A percentile compares a stretch with the other conserved stretches of the same genome.
Conservation (phyloP, 2,113 vertebrate species). For the Lathamus discolor region DNA sequence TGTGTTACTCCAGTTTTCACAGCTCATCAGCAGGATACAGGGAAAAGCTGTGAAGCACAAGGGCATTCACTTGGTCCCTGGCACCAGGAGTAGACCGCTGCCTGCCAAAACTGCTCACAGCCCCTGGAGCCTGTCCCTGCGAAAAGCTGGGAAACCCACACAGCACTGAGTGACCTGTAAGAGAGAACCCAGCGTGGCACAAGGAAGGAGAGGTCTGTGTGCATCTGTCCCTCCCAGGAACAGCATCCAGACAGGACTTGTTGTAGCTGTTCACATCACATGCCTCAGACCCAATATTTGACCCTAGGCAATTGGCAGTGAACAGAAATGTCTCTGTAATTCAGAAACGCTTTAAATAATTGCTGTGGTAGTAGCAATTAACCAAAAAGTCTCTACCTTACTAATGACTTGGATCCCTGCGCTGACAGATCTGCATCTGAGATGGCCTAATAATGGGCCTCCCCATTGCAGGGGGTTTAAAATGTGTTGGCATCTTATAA, state of each 20-base stretch:
- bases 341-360: neutral
- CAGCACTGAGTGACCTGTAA: neutral
- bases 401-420: neutral
- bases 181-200: fast-evolving
- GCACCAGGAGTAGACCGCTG: neutral
- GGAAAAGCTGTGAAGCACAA: neutral
- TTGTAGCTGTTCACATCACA: neutral
- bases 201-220: neutral
- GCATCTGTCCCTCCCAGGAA: neutral
- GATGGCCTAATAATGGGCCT: neutral
- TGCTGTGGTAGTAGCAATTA: neutral
- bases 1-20: neutral
- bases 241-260: neutral
- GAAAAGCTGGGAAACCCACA: neutral
- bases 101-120: neutral
- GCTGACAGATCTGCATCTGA: neutral
- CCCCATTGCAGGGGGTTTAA: neutral
- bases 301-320: neutral
- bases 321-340: neutral
- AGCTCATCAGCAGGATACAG: neutral
- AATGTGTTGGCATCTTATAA: slow-evolving; percentile 7
- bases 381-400: neutral
- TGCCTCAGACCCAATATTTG: neutral
- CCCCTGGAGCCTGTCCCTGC: neutral
- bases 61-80: neutral